These are phyloP conservation scores for Hylaeus anthracinus DNA, from an alignment of 1,140 invertebrate species.

Conservation along the genomic window DNA sequence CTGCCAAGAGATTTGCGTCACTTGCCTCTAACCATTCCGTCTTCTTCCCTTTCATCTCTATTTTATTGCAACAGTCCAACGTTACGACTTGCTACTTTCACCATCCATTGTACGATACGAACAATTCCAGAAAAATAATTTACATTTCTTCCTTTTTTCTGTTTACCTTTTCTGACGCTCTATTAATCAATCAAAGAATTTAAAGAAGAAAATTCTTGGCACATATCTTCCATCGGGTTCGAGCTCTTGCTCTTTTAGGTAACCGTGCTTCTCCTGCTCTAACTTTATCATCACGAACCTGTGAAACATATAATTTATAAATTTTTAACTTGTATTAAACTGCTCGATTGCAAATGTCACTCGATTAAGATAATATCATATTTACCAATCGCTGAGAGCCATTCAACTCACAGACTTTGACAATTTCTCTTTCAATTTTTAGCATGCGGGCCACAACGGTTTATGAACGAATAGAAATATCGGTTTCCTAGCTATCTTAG, in stretches of 20 bases:
- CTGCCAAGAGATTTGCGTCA: neutral
- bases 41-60: neutral
- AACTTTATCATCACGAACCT: conserved; percentile 56
- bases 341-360: too few species aligned
- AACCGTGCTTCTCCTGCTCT: conserved; percentile 50
- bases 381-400: conserved; percentile 69
- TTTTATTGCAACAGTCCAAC: neutral
- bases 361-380: conserved; percentile 6
- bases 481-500: conserved; percentile 60
- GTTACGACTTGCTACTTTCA: too few species aligned
- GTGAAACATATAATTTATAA: neutral
- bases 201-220: conserved; percentile 74
- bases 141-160: too few species aligned
- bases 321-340: neutral
- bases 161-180: too few species aligned
- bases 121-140: too few species aligned
- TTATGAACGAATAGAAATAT: conserved; percentile 70
- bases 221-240: conserved; percentile 73
- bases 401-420: conserved; percentile 65
- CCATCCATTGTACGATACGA: too few species aligned
- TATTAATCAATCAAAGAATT: too few species aligned
- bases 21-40: neutral
- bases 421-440: conserved; percentile 66
- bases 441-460: conserved; percentile 64
- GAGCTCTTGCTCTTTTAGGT: conserved; percentile 56